Evolutionary conservation across 2,797 vertebrate species (phyloP).

Genomic region (Octomys mimax): DNA sequence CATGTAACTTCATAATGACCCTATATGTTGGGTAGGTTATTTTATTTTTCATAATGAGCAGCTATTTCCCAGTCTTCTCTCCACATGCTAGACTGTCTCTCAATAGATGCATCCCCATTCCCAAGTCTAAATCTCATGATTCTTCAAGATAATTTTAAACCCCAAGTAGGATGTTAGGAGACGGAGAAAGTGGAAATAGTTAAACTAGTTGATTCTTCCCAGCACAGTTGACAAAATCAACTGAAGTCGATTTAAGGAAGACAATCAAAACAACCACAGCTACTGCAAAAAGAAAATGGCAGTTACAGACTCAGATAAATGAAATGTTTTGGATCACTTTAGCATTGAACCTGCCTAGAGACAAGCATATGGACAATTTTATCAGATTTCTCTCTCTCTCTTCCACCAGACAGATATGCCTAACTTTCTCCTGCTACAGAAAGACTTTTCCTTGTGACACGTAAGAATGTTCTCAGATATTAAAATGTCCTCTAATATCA

Average conservation of each 20-base stretch:
- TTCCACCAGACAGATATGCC: not conserved
- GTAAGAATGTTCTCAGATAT: not conserved
- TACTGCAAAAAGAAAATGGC: not conserved
- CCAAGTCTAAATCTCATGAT: not conserved
- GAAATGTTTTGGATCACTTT: not conserved
- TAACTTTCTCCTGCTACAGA: not conserved
- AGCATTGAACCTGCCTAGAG: not conserved
- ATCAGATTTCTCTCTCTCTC: not conserved
- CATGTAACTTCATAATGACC: not conserved
- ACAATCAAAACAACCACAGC: not conserved
- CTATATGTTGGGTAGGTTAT: not conserved
- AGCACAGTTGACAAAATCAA: not conserved
- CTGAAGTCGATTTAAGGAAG: not conserved
- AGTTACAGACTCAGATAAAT: not conserved
- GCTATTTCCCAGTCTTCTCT: not conserved
- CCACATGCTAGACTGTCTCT: not conserved
- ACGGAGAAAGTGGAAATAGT: not conserved
- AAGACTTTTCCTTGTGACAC: not conserved
- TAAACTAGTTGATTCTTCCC: not conserved
- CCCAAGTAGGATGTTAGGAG: not conserved
- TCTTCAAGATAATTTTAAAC: not conserved
- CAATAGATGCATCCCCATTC: not conserved
- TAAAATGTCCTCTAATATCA: not conserved
- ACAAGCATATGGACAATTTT: not conserved
- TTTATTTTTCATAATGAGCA: not conserved